Evolutionary conservation across 2,888 invertebrate species (phyloP).

Genomic region (Junonia oenone): DNA sequence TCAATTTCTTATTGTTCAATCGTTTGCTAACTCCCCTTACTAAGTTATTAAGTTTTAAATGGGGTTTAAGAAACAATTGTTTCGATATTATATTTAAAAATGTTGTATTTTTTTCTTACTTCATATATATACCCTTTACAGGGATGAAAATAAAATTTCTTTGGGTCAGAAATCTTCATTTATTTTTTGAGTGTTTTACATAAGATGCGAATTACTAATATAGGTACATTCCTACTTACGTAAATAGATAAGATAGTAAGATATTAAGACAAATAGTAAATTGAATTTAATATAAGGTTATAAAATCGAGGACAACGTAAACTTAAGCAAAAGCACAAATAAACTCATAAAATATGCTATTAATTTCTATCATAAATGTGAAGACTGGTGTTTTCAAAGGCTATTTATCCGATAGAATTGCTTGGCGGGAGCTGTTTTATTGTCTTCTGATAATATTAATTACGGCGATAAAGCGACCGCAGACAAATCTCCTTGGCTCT

Average conservation of each 20-base stretch:
- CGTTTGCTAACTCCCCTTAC: not conserved
- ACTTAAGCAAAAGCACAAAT: not conserved
- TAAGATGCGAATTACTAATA: too few species aligned
- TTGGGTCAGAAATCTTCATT: too few species aligned
- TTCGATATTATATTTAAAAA: too few species aligned
- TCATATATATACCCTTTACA: too few species aligned
- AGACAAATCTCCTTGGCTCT: not conserved
- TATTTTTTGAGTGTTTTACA: too few species aligned
- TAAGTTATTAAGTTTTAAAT: not conserved
- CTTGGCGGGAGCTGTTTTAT: constrained; percentile 2
- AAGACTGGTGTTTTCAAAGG: not conserved
- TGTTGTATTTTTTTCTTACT: too few species aligned
- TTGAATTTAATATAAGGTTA: too few species aligned
- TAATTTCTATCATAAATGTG: not conserved
- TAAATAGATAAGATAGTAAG: too few species aligned
- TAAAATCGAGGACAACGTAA: not conserved
- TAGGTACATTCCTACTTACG: too few species aligned
- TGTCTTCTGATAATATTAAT: constrained; percentile 8
- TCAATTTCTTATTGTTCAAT: not conserved
- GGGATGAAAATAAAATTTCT: too few species aligned
- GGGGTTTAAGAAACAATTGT: not conserved
- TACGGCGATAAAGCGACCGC: constrained; percentile 7
- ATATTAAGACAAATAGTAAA: too few species aligned
- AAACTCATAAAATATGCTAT: not conserved
- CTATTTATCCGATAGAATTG: constrained; percentile 4